Conservation (phyloP, 1,140 invertebrate genomes). For the Papilio helenus region DNA sequence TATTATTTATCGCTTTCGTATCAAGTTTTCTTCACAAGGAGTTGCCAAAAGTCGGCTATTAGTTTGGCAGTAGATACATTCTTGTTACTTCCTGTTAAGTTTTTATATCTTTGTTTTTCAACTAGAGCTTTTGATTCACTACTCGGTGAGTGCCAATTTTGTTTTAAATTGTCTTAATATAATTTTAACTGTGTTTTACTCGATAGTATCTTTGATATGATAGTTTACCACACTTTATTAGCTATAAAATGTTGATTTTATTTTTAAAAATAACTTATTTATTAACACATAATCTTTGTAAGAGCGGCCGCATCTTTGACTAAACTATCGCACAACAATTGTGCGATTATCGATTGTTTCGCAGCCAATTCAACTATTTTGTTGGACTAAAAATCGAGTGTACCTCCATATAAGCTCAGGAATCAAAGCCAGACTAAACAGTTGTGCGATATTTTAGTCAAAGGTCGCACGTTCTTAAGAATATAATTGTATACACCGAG, state of each 20-base stretch:
- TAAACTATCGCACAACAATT: no score
- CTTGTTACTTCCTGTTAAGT: constrained; percentile 48
- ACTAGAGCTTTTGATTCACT: constrained; percentile 16
- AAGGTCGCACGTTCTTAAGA: no score
- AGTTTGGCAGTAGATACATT: constrained; percentile 56
- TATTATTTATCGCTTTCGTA: constrained; percentile 74
- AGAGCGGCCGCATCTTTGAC: no score
- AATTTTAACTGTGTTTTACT: not conserved
- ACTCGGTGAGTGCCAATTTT: constrained; percentile 25
- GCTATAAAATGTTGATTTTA: not conserved
- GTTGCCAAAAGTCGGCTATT: constrained; percentile 60
- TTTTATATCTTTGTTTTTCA: constrained; percentile 53
- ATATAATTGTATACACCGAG: no score
- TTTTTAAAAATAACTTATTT: no score
- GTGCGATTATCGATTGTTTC: no score
- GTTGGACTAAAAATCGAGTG: no score
- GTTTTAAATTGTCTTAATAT: constrained; percentile 25
- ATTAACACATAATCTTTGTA: no score
- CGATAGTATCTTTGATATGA: not conserved
- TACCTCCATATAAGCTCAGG: no score
- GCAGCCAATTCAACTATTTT: no score
- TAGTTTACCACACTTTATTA: not conserved
- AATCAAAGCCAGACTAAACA: no score
- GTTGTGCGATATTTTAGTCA: no score
- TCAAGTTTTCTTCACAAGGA: constrained; percentile 58